These are phyloP conservation scores for Aphelocoma coerulescens DNA, from an alignment of 2,113 vertebrate genomes.

Conservation along the genomic window DNA sequence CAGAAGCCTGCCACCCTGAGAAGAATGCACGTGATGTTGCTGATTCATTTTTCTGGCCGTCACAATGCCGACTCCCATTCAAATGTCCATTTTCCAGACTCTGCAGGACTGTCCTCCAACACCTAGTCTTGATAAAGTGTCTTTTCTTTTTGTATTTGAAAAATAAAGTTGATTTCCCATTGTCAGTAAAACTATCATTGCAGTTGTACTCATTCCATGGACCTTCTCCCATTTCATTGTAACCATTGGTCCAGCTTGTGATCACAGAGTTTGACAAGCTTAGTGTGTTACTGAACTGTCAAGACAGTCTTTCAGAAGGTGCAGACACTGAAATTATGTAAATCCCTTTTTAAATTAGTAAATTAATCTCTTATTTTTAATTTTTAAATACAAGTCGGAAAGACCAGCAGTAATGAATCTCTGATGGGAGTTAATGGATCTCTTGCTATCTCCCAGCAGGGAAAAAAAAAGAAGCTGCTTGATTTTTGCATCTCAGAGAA, in stretches of 20 bases:
- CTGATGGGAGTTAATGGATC: not conserved
- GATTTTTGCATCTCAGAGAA: not conserved
- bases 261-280: not conserved
- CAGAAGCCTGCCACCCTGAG: not conserved
- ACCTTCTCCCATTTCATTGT: not conserved
- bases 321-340: not conserved
- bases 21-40: rapidly evolving
- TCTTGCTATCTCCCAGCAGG: not conserved
- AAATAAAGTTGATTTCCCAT: not conserved
- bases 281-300: not conserved
- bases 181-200: not conserved
- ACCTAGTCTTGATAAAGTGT: not conserved
- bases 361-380: not conserved
- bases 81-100: not conserved
- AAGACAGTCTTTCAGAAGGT: not conserved
- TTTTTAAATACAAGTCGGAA: not conserved
- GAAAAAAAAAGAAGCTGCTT: not conserved
- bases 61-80: not conserved
- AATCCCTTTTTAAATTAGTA: not conserved
- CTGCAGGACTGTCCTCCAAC: not conserved
- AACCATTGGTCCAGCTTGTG: not conserved
- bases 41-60: not conserved
- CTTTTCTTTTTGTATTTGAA: not conserved
- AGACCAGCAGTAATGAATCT: not conserved
- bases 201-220: not conserved